Conservation (phyloP, 2,797 vertebrate species). For the Xenopus petersii region DNA sequence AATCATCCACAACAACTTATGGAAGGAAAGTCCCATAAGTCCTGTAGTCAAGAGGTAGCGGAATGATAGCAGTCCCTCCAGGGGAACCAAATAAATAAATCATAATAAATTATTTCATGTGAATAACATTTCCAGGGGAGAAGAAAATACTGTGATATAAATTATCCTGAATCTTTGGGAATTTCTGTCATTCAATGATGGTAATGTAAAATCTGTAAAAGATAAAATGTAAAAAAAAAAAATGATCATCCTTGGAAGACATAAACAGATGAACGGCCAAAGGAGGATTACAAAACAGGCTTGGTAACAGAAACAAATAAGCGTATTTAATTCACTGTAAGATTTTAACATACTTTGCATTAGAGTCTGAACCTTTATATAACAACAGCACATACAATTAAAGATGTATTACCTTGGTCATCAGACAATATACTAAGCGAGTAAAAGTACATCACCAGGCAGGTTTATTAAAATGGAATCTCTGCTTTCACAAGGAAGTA, state of each 20-base stretch:
- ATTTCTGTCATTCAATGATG: slow-evolving; percentile 76
- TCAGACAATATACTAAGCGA: too few relatives aligned
- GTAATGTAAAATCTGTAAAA: slow-evolving; percentile 71
- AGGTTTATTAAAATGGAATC: too few relatives aligned
- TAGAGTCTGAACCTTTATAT: too few relatives aligned
- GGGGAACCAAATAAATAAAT: slow-evolving; percentile 62
- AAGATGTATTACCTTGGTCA: too few relatives aligned
- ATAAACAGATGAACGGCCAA: slow-evolving; percentile 66
- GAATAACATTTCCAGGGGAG: slow-evolving; percentile 73
- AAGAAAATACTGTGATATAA: slow-evolving; percentile 66
- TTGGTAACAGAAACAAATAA: slow-evolving; percentile 15
- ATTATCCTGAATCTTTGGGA: slow-evolving; percentile 74
- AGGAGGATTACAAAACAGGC: slow-evolving; percentile 67
- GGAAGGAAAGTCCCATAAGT: too few relatives aligned
- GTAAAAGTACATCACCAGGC: too few relatives aligned
- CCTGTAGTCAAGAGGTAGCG: too few relatives aligned
- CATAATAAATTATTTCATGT: slow-evolving; percentile 73
- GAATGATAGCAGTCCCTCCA: neutral
- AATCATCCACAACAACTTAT: too few relatives aligned
- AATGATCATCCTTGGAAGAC: slow-evolving; percentile 69
- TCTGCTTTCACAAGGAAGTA: too few relatives aligned
- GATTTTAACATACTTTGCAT: too few relatives aligned
- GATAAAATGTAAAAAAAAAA: slow-evolving; percentile 72
- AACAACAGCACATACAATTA: too few relatives aligned
- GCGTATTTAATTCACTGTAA: too few relatives aligned